Evolutionary conservation across 2,113 vertebrate genomes (phyloP).

Genomic region (Choloepus hoffmanni): DNA sequence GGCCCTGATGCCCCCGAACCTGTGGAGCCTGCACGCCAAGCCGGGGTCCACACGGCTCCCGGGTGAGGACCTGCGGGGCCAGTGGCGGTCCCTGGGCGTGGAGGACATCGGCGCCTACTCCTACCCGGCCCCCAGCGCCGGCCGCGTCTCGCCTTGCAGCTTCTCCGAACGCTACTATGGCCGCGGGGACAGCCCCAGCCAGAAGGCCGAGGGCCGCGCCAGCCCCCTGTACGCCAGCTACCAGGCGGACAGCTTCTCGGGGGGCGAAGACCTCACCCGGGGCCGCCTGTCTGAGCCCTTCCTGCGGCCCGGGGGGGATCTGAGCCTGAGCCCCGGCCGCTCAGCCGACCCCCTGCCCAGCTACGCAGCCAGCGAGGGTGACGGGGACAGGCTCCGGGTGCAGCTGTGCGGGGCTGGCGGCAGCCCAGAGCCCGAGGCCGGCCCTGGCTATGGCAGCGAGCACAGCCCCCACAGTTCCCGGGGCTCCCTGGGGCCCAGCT

Average conservation of each 20-base stretch:
- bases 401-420: conserved; percentile 86
- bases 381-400: conserved; percentile 89
- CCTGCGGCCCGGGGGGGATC: conserved; percentile 88
- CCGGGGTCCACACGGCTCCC: conserved; percentile 88
- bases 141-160: conserved; percentile 90
- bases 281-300: conserved; percentile 91
- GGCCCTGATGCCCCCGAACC: conserved; percentile 88
- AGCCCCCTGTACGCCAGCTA: conserved; percentile 91
- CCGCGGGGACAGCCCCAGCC: conserved; percentile 85
- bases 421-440: conserved; percentile 90
- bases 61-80: conserved; percentile 89
- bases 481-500: conserved; percentile 93
- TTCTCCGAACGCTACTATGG: conserved; percentile 93
- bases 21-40: conserved; percentile 91
- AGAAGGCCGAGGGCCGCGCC: conserved; percentile 87
- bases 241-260: conserved; percentile 92
- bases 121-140: conserved; percentile 86
- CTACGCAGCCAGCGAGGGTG: conserved; percentile 88
- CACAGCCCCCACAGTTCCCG: conserved; percentile 92
- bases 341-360: conserved; percentile 89
- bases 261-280: conserved; percentile 93
- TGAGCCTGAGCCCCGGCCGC: conserved; percentile 88
- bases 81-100: conserved; percentile 94
- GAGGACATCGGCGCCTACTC: conserved; percentile 94
- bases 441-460: conserved; percentile 88